Conservation (phyloP, 2,888 invertebrate species). For the Iselma pallidipennis region DNA sequence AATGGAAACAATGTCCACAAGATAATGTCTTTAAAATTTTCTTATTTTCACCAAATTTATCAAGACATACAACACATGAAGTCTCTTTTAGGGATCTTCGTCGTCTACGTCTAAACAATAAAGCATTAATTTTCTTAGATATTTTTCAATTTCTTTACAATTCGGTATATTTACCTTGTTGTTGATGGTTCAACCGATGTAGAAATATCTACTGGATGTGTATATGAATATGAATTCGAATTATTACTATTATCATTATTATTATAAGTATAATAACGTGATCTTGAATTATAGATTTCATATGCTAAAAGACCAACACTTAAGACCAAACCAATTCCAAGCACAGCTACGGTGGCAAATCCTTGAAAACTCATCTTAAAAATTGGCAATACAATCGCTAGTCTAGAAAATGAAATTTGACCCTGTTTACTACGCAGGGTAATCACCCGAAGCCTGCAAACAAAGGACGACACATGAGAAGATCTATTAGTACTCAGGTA, state of each 20-base stretch:
- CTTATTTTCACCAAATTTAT: background rate
- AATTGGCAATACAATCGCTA: background rate
- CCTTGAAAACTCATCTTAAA: background rate
- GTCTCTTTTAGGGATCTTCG: background rate
- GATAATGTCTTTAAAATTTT: background rate
- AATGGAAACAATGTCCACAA: constrained; percentile 28
- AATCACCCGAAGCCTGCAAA: background rate
- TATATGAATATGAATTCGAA: no score
- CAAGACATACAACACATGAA: background rate
- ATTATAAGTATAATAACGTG: background rate
- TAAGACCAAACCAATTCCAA: constrained; percentile 1
- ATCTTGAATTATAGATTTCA: background rate
- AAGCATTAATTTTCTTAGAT: no score
- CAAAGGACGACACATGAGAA: no score
- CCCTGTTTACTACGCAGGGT: background rate
- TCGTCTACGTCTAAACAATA: background rate
- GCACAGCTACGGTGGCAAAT: background rate
- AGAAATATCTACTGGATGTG: background rate
- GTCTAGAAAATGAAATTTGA: background rate
- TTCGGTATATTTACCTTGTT: background rate
- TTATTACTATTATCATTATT: background rate
- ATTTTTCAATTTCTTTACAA: background rate
- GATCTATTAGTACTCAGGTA: no score
- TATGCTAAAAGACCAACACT: background rate
- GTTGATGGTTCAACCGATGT: background rate